phyloP scores from a whole-genome alignment of 2,797 vertebrate species.

The Micromesistius poutassou region DNA sequence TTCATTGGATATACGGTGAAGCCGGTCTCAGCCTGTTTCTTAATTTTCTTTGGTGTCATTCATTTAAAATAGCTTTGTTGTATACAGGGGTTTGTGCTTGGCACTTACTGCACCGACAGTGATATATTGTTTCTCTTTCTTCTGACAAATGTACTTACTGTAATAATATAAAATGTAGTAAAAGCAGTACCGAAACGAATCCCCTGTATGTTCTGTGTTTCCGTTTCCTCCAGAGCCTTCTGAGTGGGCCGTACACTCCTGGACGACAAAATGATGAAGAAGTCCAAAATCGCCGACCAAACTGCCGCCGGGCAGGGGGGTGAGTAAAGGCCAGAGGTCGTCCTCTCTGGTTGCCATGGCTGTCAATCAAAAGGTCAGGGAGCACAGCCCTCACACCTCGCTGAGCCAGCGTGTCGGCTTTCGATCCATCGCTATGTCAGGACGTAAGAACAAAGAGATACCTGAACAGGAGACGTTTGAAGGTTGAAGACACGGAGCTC shows the following conservation, averaged over 20 bases:
- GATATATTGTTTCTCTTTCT: too few relatives aligned
- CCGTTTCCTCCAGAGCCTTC: conserved; percentile 40
- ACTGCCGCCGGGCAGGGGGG: conserved; percentile 75
- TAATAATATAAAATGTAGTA: too few relatives aligned
- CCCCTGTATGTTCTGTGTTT: background rate
- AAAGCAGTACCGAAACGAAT: background rate
- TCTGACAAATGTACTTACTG: too few relatives aligned
- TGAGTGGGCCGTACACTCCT: conserved; percentile 50
- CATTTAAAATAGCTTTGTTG: too few relatives aligned
- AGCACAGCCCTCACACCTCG: background rate
- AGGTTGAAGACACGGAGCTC: background rate
- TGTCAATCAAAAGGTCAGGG: conserved; percentile 13
- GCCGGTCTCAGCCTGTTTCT: background rate
- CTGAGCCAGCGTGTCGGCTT: background rate
- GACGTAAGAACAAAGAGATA: background rate
- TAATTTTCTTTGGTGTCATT: background rate
- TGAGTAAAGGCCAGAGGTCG: conserved; percentile 54
- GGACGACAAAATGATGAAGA: conserved; percentile 70
- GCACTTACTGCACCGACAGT: too few relatives aligned
- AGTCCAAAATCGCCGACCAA: conserved; percentile 69
- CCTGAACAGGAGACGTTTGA: background rate
- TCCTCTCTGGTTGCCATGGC: conserved; percentile 7
- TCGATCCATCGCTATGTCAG: background rate
- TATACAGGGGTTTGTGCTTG: too few relatives aligned
- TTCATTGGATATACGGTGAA: background rate